phyloP scores from a whole-genome alignment of 2,888 invertebrate genomes.

The Acrocera orbiculus region DNA sequence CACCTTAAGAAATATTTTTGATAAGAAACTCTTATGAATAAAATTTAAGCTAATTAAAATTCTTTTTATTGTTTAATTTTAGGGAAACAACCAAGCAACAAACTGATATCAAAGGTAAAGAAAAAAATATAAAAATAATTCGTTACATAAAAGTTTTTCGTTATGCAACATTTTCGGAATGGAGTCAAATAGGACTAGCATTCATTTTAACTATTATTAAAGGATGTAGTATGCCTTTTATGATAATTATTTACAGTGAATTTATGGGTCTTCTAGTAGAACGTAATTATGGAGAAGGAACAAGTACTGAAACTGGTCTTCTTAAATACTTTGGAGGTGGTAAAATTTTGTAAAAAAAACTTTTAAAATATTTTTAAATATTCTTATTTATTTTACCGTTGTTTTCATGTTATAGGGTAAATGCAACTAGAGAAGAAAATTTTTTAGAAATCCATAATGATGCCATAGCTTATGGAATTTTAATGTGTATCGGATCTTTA shows the following conservation, averaged over 20 bases:
- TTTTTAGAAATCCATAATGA: slow-evolving; percentile 44
- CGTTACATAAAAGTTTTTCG: too few relatives aligned
- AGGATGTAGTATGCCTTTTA: slow-evolving; percentile 46
- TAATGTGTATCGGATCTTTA: slow-evolving; percentile 38
- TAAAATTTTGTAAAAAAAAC: slow-evolving; percentile 33
- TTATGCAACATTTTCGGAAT: too few relatives aligned
- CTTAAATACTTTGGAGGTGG: slow-evolving; percentile 47
- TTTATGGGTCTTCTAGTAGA: slow-evolving; percentile 52
- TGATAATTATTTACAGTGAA: slow-evolving; percentile 55
- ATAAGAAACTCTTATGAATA: too few relatives aligned
- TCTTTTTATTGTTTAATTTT: too few relatives aligned
- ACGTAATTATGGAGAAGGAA: slow-evolving; percentile 39
- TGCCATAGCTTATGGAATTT: slow-evolving; percentile 46
- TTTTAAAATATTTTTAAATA: not conserved
- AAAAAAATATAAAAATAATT: too few relatives aligned
- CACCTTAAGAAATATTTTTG: too few relatives aligned
- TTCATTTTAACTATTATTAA: slow-evolving; percentile 41
- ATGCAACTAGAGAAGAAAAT: slow-evolving; percentile 38
- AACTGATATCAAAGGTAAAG: too few relatives aligned
- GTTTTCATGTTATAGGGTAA: slow-evolving; percentile 24
- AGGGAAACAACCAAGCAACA: too few relatives aligned
- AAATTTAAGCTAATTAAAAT: too few relatives aligned
- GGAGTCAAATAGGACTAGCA: too few relatives aligned
- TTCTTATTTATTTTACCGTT: slow-evolving; percentile 2
- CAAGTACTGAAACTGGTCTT: slow-evolving; percentile 39